These are phyloP conservation scores for Cossypha dichroa DNA, from an alignment of 2,797 vertebrate species.

Conservation along the genomic window DNA sequence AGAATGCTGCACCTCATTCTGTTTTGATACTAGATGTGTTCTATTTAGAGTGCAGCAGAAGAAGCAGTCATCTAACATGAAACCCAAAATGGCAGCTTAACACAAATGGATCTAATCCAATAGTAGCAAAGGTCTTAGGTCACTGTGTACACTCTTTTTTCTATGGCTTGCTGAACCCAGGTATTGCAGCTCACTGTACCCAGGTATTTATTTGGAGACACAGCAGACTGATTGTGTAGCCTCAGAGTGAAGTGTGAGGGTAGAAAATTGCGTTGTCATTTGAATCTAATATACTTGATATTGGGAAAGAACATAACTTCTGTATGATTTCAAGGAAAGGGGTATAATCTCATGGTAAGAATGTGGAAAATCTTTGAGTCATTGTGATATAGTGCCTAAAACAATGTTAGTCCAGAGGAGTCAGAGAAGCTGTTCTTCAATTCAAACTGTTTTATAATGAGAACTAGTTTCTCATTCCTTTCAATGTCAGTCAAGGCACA, in stretches of 20 bases:
- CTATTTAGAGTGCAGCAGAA: background rate
- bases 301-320: background rate
- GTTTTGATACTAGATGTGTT: rapidly evolving
- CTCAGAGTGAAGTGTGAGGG: rapidly evolving
- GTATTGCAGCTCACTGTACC: background rate
- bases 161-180: background rate
- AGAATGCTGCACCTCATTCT: background rate
- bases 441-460: background rate
- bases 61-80: background rate
- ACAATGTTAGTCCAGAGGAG: background rate
- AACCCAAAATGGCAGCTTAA: background rate
- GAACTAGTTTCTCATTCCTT: background rate
- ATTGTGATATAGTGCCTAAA: background rate
- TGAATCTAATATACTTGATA: background rate
- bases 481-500: background rate
- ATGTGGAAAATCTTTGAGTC: background rate
- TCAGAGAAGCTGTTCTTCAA: background rate
- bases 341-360: background rate
- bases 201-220: background rate
- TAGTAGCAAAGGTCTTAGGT: background rate
- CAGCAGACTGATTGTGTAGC: background rate
- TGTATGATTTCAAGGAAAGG: background rate
- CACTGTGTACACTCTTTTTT: background rate
- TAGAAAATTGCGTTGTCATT: background rate
- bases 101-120: background rate